Percentiles rank a stretch among this genome's conserved stretches.
Evolutionary conservation across 2,113 vertebrate genomes (phyloP).

Genomic region (Xenopus borealis): DNA sequence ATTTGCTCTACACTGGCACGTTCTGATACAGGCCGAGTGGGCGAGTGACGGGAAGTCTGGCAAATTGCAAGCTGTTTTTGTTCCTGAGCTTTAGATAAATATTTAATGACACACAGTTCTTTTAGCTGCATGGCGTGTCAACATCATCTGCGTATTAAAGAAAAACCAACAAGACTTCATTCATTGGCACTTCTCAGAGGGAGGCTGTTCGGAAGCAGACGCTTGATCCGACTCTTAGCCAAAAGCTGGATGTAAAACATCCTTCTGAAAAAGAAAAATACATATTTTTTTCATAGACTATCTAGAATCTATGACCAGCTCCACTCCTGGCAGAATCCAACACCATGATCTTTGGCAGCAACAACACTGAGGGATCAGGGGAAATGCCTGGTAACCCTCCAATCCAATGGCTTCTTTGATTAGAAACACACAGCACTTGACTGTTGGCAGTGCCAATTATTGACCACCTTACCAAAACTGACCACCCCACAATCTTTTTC

Average conservation of each 20-base stretch:
- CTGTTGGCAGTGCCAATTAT: too few species aligned
- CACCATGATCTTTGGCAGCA: too few species aligned
- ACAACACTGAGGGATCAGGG: too few species aligned
- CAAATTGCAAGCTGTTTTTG: constrained; percentile 5
- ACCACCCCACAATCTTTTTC: too few species aligned
- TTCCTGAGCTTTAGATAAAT: constrained; percentile 25
- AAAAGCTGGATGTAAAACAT: not conserved
- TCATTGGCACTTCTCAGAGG: not conserved
- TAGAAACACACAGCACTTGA: too few species aligned
- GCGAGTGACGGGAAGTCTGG: constrained; percentile 17
- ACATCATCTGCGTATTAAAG: constrained; percentile 19
- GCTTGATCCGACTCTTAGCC: not conserved
- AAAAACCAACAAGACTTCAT: constrained; percentile 4
- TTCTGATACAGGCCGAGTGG: constrained; percentile 14
- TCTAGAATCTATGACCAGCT: too few species aligned
- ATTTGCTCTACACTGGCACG: not conserved
- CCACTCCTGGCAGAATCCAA: too few species aligned
- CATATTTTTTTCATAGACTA: not conserved
- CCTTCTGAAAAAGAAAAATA: not conserved
- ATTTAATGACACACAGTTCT: constrained; percentile 24
- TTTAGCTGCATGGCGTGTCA: constrained; percentile 13
- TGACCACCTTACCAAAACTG: too few species aligned
- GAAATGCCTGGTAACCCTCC: too few species aligned
- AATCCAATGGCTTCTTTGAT: too few species aligned
- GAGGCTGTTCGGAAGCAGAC: not conserved